Percentiles rank a stretch among this genome's conserved stretches.
Evolutionary conservation across 2,888 invertebrate genomes (phyloP).

Genomic region (Deladenus siricidicola): DNA sequence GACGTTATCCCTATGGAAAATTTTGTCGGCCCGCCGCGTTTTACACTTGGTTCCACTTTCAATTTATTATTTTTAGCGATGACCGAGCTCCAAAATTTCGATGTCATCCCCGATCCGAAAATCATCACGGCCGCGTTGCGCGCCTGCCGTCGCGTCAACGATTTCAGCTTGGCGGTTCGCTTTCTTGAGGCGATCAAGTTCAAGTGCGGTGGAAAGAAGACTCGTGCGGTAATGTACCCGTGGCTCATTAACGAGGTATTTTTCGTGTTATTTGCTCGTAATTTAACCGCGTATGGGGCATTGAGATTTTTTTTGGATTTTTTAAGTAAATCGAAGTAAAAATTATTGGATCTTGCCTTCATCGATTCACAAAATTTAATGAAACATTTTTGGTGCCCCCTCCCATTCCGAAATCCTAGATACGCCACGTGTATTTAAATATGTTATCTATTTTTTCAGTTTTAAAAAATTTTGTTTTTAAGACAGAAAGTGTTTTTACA

Average conservation of each 20-base stretch:
- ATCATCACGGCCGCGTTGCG: constrained; percentile 51
- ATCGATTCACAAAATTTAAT: too few relatives aligned
- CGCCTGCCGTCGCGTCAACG: constrained; percentile 87
- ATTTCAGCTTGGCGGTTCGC: constrained; percentile 82
- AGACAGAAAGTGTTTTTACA: too few relatives aligned
- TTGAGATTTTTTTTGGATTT: too few relatives aligned
- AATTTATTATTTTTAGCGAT: constrained; percentile 37
- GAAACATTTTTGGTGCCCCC: too few relatives aligned
- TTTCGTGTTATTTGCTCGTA: too few relatives aligned
- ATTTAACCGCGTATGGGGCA: too few relatives aligned
- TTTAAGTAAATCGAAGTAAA: too few relatives aligned
- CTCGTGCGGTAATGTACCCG: constrained; percentile 58
- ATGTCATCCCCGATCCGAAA: constrained; percentile 53
- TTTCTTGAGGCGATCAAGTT: constrained; percentile 80
- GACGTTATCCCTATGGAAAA: background rate
- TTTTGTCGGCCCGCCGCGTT: too few relatives aligned
- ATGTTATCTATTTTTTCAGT: too few relatives aligned
- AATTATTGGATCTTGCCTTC: background rate
- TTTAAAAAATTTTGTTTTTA: too few relatives aligned
- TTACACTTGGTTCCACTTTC: background rate
- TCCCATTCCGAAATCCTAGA: too few relatives aligned
- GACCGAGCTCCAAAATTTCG: constrained; percentile 50
- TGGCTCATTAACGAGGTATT: constrained; percentile 54
- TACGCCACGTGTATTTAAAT: too few relatives aligned
- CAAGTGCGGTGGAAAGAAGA: constrained; percentile 64